Base-by-base conservation (phyloP, 2,888 invertebrate species). In the Argyresthia goedartella region DNA sequence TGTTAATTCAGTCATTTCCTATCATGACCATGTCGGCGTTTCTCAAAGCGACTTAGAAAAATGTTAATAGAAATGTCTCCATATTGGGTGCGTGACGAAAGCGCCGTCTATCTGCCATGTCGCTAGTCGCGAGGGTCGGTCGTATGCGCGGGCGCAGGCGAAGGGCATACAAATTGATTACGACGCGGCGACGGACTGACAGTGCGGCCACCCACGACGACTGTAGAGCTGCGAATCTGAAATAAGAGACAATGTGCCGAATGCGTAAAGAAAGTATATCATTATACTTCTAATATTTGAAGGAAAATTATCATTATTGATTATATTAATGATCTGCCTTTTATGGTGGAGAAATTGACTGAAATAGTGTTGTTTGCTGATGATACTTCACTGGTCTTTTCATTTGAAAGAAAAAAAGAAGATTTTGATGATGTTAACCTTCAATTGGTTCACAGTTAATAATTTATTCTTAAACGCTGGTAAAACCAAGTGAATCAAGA, bases 141-240 rank as follows among this genome's bases (percentile, higher is more conserved):
- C 64, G 68, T 66, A 61, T 61, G 66, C 61, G 66, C 64, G 59
- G 61, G 61, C 66, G 63, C 60, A 57, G 57, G 59, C 67, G 77
- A 77, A 74, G 76, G 75, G 79, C 82, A 76, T 80, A 81, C 77
- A 82, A 85, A 85, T 84, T 81, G 84, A 84, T 84, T 82, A 79
- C 74, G 62, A 50, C 44, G 65, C 72, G 71, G 73, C 73, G 80
- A 77, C 68, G 64, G 68, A 59, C 73, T 71, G 77, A 72, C 78
- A 71, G 66, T 58, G 58, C 59, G 79, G 63, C 85, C 85, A 84
- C 86, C 84, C 86, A 82, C 75, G 70, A 63, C 54, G 79, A 55
- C 53, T 53, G 54, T 57, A 59, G 60, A 60, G 60, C 63, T 66
- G 65, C 60, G 56, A 57, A 60, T 58, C 62, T 69, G 64, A 69